Base-by-base conservation (phyloP, 2,888 invertebrate species). In the Tetragnatha montana region DNA sequence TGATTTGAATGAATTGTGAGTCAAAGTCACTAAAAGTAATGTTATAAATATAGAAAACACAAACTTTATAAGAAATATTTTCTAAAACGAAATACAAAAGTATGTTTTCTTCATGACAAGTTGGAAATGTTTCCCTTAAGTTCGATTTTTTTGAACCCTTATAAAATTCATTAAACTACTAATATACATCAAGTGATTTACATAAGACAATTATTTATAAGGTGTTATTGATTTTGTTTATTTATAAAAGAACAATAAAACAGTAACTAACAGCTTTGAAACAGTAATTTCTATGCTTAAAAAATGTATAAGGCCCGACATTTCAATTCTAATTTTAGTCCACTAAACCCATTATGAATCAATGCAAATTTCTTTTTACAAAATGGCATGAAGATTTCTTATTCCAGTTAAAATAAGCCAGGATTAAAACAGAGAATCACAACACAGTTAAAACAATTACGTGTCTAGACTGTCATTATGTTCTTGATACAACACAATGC, bases 401-500 rank as follows among this genome's bases (percentile, higher is more conserved):
- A 74, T 60, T 82, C 73, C 22, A 10, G 19, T 81, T 81, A 81
- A 81, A 73, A 81, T 22, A 74, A 82, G 74, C 73, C 22, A 35
- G 35, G 82, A 82, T 82, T 60, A 82, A 82, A 82, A 82, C 51
- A 82, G 82, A 35, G 35, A 82, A 82, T 60, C 22, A 60, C 74
- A 84, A 84, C 84, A 84, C 84, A 76, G 60, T 76, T 70, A 84
- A 84, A 84, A 84, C 84, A 68, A 60, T 12, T 82, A 82, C 69
- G 76, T 84, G 84, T 22, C 76, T 81, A 73, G 17, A 50, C 69
- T 84, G 76, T 76, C 69, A 75, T 76, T 84, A 69, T 76, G 12
- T 84, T 76, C 49, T 80, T 21, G 51, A 82, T 82, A 83, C n/a
- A 76, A 19, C 21, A 84, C 84, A 69, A 60, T n/a, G 50, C 70